A percentile compares a stretch with the other conserved stretches of the same genome.
Evolutionary conservation across 2,797 vertebrate genomes (phyloP).

Genomic region (Echeneis naucrates): DNA sequence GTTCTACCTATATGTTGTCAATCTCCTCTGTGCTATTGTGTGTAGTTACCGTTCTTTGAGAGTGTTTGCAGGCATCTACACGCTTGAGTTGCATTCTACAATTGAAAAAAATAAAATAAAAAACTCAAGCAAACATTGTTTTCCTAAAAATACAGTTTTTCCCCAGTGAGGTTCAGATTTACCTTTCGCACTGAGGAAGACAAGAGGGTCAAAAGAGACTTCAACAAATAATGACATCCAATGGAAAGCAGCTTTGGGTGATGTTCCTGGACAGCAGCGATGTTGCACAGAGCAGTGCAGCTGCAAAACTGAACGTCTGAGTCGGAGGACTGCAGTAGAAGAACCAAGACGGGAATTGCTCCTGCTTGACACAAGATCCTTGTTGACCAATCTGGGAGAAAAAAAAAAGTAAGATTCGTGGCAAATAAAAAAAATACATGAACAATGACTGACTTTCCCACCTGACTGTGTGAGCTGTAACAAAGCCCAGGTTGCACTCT

Average conservation of each 20-base stretch:
- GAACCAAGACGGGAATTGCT: slow-evolving; percentile 83
- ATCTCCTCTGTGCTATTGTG: background rate
- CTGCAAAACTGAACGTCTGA: slow-evolving; percentile 89
- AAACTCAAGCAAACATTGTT: background rate
- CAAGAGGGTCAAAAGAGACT: slow-evolving; percentile 83
- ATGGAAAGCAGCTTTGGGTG: slow-evolving; percentile 78
- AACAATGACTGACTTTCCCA: slow-evolving; percentile 40
- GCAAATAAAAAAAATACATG: background rate
- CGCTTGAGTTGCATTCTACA: slow-evolving; percentile 87
- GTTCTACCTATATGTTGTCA: background rate
- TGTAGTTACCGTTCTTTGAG: slow-evolving; percentile 82
- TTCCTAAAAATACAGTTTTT: background rate
- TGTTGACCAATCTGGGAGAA: slow-evolving; percentile 78
- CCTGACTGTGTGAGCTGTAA: slow-evolving; percentile 87
- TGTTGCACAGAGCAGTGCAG: slow-evolving; percentile 85
- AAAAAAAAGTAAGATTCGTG: background rate
- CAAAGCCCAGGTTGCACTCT: slow-evolving; percentile 86
- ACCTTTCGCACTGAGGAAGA: slow-evolving; percentile 87
- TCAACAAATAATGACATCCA: slow-evolving; percentile 78
- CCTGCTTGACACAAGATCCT: slow-evolving; percentile 83
- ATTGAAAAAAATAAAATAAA: no score
- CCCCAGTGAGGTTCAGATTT: slow-evolving; percentile 20
- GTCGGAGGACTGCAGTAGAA: slow-evolving; percentile 86
- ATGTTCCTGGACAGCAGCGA: slow-evolving; percentile 77
- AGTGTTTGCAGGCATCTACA: slow-evolving; percentile 86